These are phyloP conservation scores for Apantesis nais DNA, from an alignment of 2,888 invertebrate genomes.

Conservation along the genomic window DNA sequence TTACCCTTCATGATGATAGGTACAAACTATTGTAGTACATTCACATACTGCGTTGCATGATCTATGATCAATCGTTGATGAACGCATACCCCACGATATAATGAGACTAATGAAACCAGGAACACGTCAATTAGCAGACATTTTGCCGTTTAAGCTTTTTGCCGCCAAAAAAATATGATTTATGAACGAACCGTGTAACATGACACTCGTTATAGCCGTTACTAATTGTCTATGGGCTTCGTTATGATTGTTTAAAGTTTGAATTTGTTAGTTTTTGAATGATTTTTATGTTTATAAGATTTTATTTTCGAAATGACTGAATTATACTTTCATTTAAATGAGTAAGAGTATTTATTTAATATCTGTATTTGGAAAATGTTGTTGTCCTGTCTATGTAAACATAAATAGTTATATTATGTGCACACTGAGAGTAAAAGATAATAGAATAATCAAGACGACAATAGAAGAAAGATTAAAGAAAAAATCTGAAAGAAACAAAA, in stretches of 20 bases:
- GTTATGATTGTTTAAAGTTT: conserved; percentile 58
- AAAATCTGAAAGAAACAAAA: not conserved
- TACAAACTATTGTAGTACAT: not conserved
- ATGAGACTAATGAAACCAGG: conserved; percentile 67
- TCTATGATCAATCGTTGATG: conserved; percentile 48
- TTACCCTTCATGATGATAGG: not conserved
- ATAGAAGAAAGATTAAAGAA: not conserved
- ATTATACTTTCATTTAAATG: not conserved
- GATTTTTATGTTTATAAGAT: conserved; percentile 1
- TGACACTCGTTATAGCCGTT: conserved; percentile 76
- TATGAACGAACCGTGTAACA: conserved; percentile 71
- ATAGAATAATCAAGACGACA: not conserved
- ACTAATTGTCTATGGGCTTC: conserved; percentile 76
- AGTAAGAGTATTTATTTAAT: not conserved
- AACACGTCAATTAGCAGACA: conserved; percentile 84
- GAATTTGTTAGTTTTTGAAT: conserved; percentile 35
- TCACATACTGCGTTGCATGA: conserved; percentile 14
- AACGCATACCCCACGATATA: conserved; percentile 44
- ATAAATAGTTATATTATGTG: not conserved
- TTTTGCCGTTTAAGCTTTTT: conserved; percentile 72
- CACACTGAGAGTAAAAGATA: not conserved
- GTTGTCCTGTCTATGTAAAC: not conserved
- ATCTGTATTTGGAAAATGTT: not conserved
- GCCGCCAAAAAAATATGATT: conserved; percentile 78
- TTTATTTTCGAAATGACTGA: not conserved